Evolutionary conservation across 2,113 vertebrate species (phyloP).

Genomic region (Lutjanus erythropterus): DNA sequence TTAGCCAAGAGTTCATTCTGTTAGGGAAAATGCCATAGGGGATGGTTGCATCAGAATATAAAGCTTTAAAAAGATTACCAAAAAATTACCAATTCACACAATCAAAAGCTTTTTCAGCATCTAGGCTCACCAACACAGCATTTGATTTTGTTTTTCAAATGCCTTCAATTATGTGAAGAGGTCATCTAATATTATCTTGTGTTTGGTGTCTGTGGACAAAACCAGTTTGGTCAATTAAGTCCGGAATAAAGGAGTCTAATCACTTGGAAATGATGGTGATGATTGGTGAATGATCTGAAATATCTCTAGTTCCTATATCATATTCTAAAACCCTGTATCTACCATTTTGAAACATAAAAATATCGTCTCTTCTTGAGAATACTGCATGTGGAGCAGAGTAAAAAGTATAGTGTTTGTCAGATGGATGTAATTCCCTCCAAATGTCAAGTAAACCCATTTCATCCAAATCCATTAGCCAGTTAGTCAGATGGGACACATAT

Average conservation of each 20-base stretch:
- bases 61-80: not conserved
- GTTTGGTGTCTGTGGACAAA: not conserved
- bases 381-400: not conserved
- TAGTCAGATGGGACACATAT: not conserved
- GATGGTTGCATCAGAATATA: too few species aligned
- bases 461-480: not conserved
- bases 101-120: not conserved
- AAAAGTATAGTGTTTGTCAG: too few species aligned
- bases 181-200: not conserved
- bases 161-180: not conserved
- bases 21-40: too few species aligned
- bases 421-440: not conserved
- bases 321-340: too few species aligned
- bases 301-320: too few species aligned
- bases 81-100: not conserved
- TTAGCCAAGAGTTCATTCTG: too few species aligned
- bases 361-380: not conserved
- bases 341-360: too few species aligned
- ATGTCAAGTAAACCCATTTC: not conserved
- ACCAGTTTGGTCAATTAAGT: not conserved
- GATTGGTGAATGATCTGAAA: too few species aligned
- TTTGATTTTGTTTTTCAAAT: not conserved
- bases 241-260: not conserved
- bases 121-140: not conserved
- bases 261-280: not conserved